A percentile compares a stretch with the other conserved stretches of the same genome.
phyloP scores from a whole-genome alignment of 2,888 invertebrate species.

The Catocala sponsa region DNA sequence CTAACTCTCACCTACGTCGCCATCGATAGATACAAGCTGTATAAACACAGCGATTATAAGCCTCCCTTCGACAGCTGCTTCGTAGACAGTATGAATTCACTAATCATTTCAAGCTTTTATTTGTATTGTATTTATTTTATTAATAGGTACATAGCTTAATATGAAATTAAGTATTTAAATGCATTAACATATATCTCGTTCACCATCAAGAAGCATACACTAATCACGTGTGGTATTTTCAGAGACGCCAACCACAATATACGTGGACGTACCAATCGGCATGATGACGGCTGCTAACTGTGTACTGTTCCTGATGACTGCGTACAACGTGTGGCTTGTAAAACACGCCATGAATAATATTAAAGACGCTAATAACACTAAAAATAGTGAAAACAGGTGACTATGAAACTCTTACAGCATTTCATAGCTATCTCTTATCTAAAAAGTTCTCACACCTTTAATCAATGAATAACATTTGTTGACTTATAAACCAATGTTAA shows the following conservation, averaged over 20 bases:
- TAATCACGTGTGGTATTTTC: not conserved
- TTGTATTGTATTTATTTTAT: not conserved
- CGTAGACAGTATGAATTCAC: constrained; percentile 31
- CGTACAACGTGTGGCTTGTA: constrained; percentile 51
- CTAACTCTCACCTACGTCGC: not conserved
- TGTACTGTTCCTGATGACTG: constrained; percentile 48
- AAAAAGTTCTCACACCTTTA: too few species aligned
- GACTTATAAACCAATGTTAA: too few species aligned
- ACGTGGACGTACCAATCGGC: constrained; percentile 46
- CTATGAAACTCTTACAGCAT: too few species aligned
- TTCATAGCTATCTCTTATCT: too few species aligned
- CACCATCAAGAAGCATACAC: too few species aligned
- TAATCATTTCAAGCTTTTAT: not conserved
- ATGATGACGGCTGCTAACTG: constrained; percentile 42
- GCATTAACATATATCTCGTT: too few species aligned
- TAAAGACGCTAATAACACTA: constrained; percentile 28
- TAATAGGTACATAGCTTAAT: too few species aligned
- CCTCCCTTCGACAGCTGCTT: constrained; percentile 49
- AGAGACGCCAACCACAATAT: constrained; percentile 17
- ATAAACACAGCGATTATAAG: not conserved
- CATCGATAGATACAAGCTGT: not conserved
- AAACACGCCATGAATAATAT: constrained; percentile 17
- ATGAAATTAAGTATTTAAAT: too few species aligned
- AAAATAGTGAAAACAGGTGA: constrained; percentile 35
- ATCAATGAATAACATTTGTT: too few species aligned